phyloP scores from a whole-genome alignment of 1,140 invertebrate genomes.

The Spodoptera litura region DNA sequence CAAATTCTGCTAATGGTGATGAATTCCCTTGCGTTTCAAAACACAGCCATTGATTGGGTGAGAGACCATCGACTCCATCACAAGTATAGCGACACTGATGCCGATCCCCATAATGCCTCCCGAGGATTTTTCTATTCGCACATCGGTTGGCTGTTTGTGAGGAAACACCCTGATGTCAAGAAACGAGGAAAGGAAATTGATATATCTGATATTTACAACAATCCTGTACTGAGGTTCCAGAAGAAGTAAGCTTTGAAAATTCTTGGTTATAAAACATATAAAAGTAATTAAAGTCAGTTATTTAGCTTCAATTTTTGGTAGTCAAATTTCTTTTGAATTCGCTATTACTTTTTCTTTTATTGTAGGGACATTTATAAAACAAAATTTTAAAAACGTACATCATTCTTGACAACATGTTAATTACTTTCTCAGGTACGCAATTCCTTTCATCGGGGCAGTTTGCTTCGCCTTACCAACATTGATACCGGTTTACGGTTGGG shows the following conservation, averaged over 20 bases:
- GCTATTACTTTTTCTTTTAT: too few relatives aligned
- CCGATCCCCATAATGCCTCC: constrained; percentile 89
- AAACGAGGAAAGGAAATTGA: constrained; percentile 89
- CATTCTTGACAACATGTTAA: neutral
- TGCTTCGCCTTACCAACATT: constrained; percentile 94
- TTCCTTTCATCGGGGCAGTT: constrained; percentile 60
- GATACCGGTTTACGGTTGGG: constrained; percentile 93
- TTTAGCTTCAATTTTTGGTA: too few relatives aligned
- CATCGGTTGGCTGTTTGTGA: constrained; percentile 88
- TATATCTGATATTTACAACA: constrained; percentile 89
- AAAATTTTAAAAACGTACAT: too few relatives aligned
- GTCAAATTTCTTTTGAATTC: too few relatives aligned
- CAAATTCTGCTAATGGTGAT: constrained; percentile 80
- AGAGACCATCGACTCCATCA: constrained; percentile 89
- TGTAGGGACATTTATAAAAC: too few relatives aligned
- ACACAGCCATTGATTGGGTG: constrained; percentile 86
- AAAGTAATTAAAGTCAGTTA: too few relatives aligned
- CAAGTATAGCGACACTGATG: constrained; percentile 89
- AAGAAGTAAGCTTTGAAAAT: constrained; percentile 84
- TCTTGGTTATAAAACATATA: too few relatives aligned
- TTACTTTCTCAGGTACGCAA: constrained; percentile 52
- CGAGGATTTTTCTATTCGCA: constrained; percentile 90
- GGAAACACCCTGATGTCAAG: constrained; percentile 88
- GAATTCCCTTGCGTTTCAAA: constrained; percentile 75
- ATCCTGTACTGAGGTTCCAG: constrained; percentile 91